These are phyloP conservation scores for Nezara viridula DNA, from an alignment of 2,888 invertebrate species.

Conservation along the genomic window DNA sequence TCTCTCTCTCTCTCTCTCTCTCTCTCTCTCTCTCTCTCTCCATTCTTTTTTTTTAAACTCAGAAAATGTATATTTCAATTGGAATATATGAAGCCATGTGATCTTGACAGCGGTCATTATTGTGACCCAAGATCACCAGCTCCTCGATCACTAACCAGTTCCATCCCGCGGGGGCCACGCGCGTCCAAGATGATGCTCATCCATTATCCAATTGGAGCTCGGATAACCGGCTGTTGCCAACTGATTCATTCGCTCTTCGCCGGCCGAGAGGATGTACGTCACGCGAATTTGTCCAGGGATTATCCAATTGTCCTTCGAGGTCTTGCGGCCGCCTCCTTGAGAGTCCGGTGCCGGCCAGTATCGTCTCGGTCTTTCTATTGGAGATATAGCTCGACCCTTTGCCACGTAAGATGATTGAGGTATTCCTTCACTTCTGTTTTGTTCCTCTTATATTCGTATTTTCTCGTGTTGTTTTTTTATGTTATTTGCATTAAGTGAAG, in stretches of 20 bases:
- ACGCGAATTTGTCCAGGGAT: conserved; percentile 28
- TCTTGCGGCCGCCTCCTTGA: not conserved
- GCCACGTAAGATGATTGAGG: not conserved
- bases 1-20: no score
- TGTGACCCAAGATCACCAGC: not conserved
- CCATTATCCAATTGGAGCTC: conserved; percentile 24
- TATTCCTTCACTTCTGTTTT: not conserved
- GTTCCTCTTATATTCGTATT: no score
- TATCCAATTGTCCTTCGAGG: not conserved
- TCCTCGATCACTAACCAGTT: not conserved
- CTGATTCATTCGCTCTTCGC: not conserved
- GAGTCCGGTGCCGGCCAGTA: not conserved
- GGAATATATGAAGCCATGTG: no score
- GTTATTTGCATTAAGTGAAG: no score
- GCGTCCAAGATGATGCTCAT: not conserved
- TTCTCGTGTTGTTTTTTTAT: no score
- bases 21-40: no score
- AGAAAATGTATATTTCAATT: no score
- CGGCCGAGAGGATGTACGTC: not conserved
- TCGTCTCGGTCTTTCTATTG: not conserved
- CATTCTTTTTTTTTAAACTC: no score
- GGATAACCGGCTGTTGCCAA: not conserved
- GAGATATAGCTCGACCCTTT: no score
- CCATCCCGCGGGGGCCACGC: not conserved
- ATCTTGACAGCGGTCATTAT: no score